Evolutionary conservation across 1,140 invertebrate genomes (phyloP).

Genomic region (Eriocheir sinensis): DNA sequence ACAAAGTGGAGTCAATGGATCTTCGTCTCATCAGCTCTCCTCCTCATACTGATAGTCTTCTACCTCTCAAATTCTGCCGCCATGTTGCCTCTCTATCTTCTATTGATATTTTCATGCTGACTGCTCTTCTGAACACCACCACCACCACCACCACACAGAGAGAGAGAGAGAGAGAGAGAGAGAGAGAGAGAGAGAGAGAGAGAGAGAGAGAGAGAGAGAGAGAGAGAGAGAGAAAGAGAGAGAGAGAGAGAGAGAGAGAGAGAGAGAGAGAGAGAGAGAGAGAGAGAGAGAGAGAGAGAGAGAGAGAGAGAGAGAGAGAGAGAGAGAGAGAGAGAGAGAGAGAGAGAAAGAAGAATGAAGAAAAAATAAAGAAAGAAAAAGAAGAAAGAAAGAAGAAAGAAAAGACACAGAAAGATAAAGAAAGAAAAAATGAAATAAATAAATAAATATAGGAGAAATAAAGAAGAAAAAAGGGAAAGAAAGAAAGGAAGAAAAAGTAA

Average conservation of each 20-base stretch:
- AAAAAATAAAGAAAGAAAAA: not conserved
- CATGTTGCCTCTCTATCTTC: too few relatives aligned
- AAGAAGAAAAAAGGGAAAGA: not conserved
- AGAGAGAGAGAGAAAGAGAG: not conserved
- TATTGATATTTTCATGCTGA: too few relatives aligned
- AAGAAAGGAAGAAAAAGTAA: not conserved
- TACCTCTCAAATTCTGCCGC: too few relatives aligned
- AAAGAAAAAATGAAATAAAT: not conserved
- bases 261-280: not conserved
- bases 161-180: too few relatives aligned
- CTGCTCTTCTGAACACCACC: too few relatives aligned
- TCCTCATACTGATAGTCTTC: too few relatives aligned
- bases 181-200: too few relatives aligned
- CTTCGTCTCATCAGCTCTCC: too few relatives aligned
- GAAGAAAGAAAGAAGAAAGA: not conserved
- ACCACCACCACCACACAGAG: too few relatives aligned
- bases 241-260: not conserved
- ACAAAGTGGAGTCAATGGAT: too few relatives aligned
- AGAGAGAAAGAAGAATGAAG: not conserved
- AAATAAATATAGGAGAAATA: not conserved
- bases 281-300: not conserved
- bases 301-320: not conserved
- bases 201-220: too few relatives aligned
- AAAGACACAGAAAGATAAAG: not conserved
- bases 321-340: not conserved